A percentile compares a stretch with the other conserved stretches of the same genome.
Evolutionary conservation across 2,888 invertebrate genomes (phyloP).

Genomic region (Serripes groenlandicus): DNA sequence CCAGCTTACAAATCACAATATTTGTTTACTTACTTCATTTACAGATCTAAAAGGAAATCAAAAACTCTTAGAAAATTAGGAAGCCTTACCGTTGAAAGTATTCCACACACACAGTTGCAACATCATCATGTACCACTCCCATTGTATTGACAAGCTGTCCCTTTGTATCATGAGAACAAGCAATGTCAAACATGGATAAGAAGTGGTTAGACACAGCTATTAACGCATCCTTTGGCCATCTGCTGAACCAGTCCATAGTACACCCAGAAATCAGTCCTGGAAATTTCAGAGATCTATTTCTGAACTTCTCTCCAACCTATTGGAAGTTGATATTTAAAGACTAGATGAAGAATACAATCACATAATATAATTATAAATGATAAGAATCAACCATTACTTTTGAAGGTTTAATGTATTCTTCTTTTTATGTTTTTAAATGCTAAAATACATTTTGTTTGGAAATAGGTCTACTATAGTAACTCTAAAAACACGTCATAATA

Average conservation of each 20-base stretch:
- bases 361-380: no score
- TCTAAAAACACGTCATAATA: no score
- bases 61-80: no score
- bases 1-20: no score
- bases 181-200: constrained; percentile 80
- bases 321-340: no score
- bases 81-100: constrained; percentile 84
- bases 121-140: constrained; percentile 84
- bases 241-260: constrained; percentile 86
- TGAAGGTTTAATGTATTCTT: no score
- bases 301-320: constrained; percentile 84
- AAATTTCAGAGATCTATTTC: constrained; percentile 84
- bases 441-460: no score
- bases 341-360: neutral
- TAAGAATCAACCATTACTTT: no score
- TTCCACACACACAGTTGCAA: constrained; percentile 79
- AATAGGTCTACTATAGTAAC: no score
- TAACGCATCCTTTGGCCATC: constrained; percentile 85
- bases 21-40: no score
- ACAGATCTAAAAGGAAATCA: no score
- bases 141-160: constrained; percentile 81
- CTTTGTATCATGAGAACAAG: constrained; percentile 77
- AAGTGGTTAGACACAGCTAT: constrained; percentile 84
- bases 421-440: no score
- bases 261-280: constrained; percentile 86